These are phyloP conservation scores for Drosophila mulleri DNA, from an alignment of 2,888 invertebrate species.

Conservation along the genomic window DNA sequence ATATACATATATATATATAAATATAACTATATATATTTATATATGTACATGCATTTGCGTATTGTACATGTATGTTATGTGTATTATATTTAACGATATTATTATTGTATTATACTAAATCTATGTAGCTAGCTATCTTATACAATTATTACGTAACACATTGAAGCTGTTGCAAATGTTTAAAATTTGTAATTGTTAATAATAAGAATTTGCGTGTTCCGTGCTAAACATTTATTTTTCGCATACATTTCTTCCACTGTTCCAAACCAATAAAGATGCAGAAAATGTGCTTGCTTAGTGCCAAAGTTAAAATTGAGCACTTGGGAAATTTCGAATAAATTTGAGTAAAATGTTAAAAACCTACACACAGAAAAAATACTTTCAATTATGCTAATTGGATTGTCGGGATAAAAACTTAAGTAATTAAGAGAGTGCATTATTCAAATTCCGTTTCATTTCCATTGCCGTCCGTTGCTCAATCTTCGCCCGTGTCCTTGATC, in stretches of 20 bases:
- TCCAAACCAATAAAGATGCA: slow-evolving; percentile 35
- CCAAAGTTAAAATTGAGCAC: slow-evolving; percentile 57
- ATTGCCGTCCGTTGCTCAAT: slow-evolving; percentile 39
- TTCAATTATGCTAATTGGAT: slow-evolving; percentile 9
- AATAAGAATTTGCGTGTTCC: slow-evolving; percentile 23
- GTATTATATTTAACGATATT: slow-evolving; percentile 66
- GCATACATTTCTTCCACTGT: slow-evolving; percentile 46
- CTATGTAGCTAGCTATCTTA: slow-evolving; percentile 55
- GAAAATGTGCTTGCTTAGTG: slow-evolving; percentile 48
- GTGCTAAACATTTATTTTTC: slow-evolving; percentile 34
- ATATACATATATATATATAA: slow-evolving; percentile 36
- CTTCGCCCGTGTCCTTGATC: slow-evolving; percentile 24
- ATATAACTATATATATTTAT: slow-evolving; percentile 28
- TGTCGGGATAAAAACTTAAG: background rate
- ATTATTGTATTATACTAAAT: slow-evolving; percentile 51
- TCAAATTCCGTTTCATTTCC: slow-evolving; percentile 32
- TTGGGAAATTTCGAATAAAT: slow-evolving; percentile 55
- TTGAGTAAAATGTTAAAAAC: slow-evolving; percentile 18
- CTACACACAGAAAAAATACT: slow-evolving; percentile 6
- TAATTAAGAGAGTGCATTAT: slow-evolving; percentile 2
- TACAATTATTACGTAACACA: slow-evolving; percentile 26
- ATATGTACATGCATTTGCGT: slow-evolving; percentile 57
- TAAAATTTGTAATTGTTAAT: slow-evolving; percentile 39
- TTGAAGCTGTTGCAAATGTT: slow-evolving; percentile 59
- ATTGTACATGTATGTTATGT: slow-evolving; percentile 60